Evolutionary conservation across 2,797 vertebrate genomes (phyloP).

Genomic region (Thripadectes ignobilis): DNA sequence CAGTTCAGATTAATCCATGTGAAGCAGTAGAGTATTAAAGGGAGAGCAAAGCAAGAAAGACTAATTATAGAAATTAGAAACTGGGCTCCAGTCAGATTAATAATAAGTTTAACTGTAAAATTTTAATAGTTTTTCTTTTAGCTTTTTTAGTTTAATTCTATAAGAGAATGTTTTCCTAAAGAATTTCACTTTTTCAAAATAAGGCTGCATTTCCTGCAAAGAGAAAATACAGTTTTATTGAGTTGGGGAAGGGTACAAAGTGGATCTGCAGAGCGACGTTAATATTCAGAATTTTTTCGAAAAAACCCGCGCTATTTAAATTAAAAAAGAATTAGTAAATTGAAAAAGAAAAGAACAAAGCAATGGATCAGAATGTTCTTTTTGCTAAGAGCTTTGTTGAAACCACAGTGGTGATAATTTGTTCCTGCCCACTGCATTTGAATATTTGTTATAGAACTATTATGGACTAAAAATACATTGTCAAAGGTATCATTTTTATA

Average conservation of each 20-base stretch:
- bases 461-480: neutral
- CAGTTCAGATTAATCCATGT: constrained; percentile 21
- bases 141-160: neutral
- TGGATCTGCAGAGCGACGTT: neutral
- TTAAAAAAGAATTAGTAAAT: neutral
- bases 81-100: neutral
- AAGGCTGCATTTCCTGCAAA: neutral
- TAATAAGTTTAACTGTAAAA: neutral
- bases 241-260: neutral
- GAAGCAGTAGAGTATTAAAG: constrained; percentile 9
- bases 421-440: neutral
- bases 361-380: neutral
- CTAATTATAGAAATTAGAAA: constrained; percentile 37
- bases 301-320: neutral
- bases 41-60: neutral
- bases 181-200: neutral
- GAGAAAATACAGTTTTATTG: neutral
- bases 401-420: neutral
- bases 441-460: neutral
- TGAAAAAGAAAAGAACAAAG: neutral
- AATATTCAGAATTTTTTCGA: neutral
- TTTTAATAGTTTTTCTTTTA: neutral
- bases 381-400: neutral
- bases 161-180: neutral
- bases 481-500: neutral